Conservation (phyloP, 2,888 invertebrate species). For the Bugulina stolonifera region DNA sequence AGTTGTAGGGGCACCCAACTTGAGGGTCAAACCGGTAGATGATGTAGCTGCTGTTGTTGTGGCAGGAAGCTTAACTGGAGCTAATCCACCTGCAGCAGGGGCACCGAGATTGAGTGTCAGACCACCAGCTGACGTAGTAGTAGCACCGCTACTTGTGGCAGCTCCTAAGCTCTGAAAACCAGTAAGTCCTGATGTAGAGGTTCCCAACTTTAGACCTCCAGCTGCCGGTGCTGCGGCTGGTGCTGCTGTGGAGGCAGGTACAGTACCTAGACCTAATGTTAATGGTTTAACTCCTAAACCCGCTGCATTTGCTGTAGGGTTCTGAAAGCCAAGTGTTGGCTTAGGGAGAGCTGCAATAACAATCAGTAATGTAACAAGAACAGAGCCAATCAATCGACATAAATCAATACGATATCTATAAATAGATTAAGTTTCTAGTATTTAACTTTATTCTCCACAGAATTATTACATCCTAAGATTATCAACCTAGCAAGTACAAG, state of each 20-base stretch:
- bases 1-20: conserved; percentile 26
- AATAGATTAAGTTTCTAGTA: too few relatives aligned
- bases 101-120: neutral
- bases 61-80: neutral
- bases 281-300: neutral
- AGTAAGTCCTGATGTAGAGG: too few relatives aligned
- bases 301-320: neutral
- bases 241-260: too few relatives aligned
- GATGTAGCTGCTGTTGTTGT: conserved; percentile 29
- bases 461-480: too few relatives aligned
- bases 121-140: neutral
- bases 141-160: neutral
- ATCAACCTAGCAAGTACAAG: too few relatives aligned
- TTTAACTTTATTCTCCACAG: too few relatives aligned
- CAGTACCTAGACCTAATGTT: too few relatives aligned
- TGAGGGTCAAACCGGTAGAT: conserved; percentile 26
- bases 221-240: too few relatives aligned
- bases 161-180: too few relatives aligned
- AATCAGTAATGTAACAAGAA: too few relatives aligned
- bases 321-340: neutral
- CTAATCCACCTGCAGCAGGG: neutral
- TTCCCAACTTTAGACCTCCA: conserved; percentile 2
- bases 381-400: too few relatives aligned
- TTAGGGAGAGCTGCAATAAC: neutral
- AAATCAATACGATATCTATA: too few relatives aligned